Base-by-base conservation (phyloP, 2,113 vertebrate species). In the Gasterosteus aculeatus region DNA sequence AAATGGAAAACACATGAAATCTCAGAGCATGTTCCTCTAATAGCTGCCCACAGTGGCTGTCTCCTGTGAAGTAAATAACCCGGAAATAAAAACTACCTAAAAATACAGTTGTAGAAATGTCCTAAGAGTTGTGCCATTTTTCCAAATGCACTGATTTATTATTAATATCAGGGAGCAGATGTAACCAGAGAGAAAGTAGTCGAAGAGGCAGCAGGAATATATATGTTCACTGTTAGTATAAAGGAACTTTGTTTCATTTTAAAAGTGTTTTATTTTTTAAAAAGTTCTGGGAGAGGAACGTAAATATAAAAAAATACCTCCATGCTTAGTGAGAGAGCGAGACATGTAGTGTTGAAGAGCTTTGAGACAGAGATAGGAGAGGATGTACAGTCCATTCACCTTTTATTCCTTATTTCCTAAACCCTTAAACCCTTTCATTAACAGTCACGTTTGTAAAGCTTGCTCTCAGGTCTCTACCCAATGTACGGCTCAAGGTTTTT, bases 31-130 rank as follows among this genome's bases (percentile, higher is more conserved):
- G 87, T 78, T 70, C 46, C 58, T 49, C 72, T 88, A 85, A 90
- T 69, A 78, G 87, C 86, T 61, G 58, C 51, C 10, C 54, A 66
- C 77, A 22, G 62, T 35, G 39, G 69, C 33, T 2, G 18, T 26
- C 9, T 62, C 63, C 53, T 26, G 56, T 66, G 54, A 62, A 85
- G 75, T 57, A 77, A 91, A 89, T 77, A 71, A 69, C 31, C 29
- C 44, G 57, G 54, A 46, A 86, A 79, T 83, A 83, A 87, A 87
- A 88, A 82, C 84, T 2, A n/a, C 35, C 83, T 90, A 90, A 89
- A 92, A 91, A 92, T 92, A 90, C 86, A 91, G 84, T 78, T 15
- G 81, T 68, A 88, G 64, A 86, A 91, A 92, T 77, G 74, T 53
- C 31, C 71, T 67, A n/a, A 87, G 77, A 83, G 71, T 57, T 10